These are phyloP conservation scores for Drosophila micromelanica DNA, from an alignment of 1,140 invertebrate genomes.

Conservation along the genomic window DNA sequence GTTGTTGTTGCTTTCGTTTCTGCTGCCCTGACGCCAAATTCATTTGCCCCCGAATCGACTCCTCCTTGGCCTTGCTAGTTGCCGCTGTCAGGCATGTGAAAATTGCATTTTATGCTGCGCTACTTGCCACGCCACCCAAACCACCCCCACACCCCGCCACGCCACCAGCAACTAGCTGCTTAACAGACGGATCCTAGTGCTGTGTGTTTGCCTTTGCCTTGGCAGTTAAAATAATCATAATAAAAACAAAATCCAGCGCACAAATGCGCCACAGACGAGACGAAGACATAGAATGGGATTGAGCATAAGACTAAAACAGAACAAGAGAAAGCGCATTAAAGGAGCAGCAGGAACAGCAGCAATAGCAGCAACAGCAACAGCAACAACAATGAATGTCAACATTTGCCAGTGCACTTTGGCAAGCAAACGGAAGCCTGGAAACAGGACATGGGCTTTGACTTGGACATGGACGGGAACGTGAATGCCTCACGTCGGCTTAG, in stretches of 20 bases:
- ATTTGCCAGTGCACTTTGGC: constrained; percentile 73
- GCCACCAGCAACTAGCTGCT: constrained; percentile 1
- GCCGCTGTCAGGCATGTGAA: constrained; percentile 55
- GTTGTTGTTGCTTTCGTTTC: constrained; percentile 12
- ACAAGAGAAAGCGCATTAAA: constrained; percentile 44
- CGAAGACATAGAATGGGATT: constrained; percentile 19
- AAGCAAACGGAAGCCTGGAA: constrained; percentile 19
- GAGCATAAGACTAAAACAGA: constrained; percentile 13
- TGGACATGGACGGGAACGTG: constrained; percentile 14
- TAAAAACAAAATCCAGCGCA: constrained; percentile 76
- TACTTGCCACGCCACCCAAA: constrained; percentile 8
- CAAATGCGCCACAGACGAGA: constrained; percentile 39
- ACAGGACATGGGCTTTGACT: constrained; percentile 19
- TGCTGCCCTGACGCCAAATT: constrained; percentile 55
- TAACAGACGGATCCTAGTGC: constrained; percentile 18
- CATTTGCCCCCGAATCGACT: constrained; percentile 45
- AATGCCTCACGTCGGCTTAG: constrained; percentile 60
- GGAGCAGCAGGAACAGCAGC: constrained; percentile 9
- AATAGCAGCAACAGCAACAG: constrained; percentile 10
- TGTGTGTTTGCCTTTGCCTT: constrained; percentile 69
- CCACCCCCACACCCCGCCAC: not conserved
- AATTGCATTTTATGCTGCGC: constrained; percentile 76
- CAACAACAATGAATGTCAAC: constrained; percentile 72
- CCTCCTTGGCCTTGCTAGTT: constrained; percentile 9
- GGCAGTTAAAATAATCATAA: constrained; percentile 81